phyloP scores from a whole-genome alignment of 2,113 vertebrate genomes.

The Nannobrachium achirus region DNA sequence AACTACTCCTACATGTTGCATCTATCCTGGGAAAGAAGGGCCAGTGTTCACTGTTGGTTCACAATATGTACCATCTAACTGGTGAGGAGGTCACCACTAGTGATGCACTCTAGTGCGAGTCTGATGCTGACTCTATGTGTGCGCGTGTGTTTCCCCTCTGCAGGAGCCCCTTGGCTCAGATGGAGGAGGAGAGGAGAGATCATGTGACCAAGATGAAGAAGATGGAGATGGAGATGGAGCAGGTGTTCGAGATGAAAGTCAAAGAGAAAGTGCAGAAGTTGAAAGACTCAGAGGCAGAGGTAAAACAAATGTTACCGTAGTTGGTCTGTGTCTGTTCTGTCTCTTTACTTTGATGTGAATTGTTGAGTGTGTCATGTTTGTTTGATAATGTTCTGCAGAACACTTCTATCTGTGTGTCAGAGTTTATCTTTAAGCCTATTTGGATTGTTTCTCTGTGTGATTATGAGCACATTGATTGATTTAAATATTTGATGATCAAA shows the following conservation, averaged over 20 bases:
- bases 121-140: slow-evolving; percentile 12
- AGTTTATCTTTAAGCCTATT: too few species aligned
- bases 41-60: not conserved
- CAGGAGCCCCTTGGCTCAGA: slow-evolving; percentile 97
- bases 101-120: not conserved
- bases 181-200: slow-evolving; percentile 97
- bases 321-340: not conserved
- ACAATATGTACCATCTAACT: not conserved
- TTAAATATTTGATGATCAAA: too few species aligned
- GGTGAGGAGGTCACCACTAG: not conserved
- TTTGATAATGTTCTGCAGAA: not conserved
- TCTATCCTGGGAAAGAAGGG: not conserved
- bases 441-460: too few species aligned
- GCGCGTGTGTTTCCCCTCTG: slow-evolving; percentile 37
- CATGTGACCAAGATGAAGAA: slow-evolving; percentile 99
- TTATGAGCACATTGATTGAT: too few species aligned
- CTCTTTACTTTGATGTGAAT: not conserved
- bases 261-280: slow-evolving; percentile 99
- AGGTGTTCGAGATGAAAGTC: slow-evolving; percentile 99
- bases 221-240: slow-evolving; percentile 99
- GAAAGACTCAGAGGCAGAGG: slow-evolving; percentile 98
- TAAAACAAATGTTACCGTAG: slow-evolving; percentile 59
- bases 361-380: not conserved
- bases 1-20: not conserved
- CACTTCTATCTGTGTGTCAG: not conserved